Conservation (phyloP, 2,113 vertebrate species). For the Muscicapa adusta region DNA sequence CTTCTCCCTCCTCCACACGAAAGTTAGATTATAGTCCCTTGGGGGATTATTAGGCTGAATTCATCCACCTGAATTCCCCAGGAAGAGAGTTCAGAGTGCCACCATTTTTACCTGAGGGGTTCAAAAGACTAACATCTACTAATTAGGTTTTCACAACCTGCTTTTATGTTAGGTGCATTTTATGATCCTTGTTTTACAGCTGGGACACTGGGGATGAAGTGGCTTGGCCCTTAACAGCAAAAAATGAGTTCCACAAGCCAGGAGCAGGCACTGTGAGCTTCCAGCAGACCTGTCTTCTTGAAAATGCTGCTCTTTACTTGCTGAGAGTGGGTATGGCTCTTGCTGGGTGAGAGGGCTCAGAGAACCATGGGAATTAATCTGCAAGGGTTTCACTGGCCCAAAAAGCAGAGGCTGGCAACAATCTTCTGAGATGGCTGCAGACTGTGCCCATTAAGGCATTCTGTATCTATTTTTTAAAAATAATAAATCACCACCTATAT, state of each 20-base stretch:
- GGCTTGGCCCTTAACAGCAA: background rate
- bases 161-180: background rate
- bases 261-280: background rate
- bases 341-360: background rate
- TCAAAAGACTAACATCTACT: background rate
- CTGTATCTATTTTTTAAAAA: background rate
- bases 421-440: background rate
- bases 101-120: background rate
- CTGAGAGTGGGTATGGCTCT: fast-evolving
- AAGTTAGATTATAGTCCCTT: background rate
- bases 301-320: background rate
- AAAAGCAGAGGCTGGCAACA: background rate
- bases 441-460: background rate
- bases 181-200: background rate
- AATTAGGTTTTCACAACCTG: background rate
- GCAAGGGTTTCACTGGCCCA: background rate
- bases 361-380: fast-evolving
- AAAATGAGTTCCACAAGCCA: background rate
- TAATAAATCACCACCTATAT: background rate
- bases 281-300: background rate
- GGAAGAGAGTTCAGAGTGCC: background rate
- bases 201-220: background rate
- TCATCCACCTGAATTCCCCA: background rate
- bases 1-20: background rate
- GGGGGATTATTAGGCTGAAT: background rate